phyloP scores from a whole-genome alignment of 2,888 invertebrate genomes.

The Synergus itoensis region DNA sequence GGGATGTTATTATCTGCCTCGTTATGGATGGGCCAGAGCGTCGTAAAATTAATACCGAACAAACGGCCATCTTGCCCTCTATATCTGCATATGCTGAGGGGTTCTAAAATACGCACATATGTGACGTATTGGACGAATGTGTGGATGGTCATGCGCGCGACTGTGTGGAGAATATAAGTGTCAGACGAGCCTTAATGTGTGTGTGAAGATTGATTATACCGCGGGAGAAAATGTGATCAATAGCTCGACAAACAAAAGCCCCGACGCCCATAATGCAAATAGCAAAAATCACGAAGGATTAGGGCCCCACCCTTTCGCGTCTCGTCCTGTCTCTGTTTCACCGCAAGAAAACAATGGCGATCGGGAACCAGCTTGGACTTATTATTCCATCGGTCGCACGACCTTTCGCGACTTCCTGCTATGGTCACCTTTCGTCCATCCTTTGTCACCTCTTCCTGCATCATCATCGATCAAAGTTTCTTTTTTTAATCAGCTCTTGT shows the following conservation, averaged over 20 bases:
- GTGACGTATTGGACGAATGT: constrained; percentile 56
- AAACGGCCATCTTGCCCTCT: constrained; percentile 72
- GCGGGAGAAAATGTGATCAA: constrained; percentile 78
- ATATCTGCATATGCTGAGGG: constrained; percentile 51
- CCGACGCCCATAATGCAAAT: constrained; percentile 73
- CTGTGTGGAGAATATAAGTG: constrained; percentile 62
- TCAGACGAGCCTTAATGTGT: constrained; percentile 65
- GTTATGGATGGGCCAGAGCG: constrained; percentile 54
- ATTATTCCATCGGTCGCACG: constrained; percentile 25
- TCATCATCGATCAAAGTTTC: not conserved
- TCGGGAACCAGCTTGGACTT: constrained; percentile 12
- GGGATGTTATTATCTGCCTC: constrained; percentile 19
- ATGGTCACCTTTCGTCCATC: not conserved
- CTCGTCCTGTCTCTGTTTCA: constrained; percentile 11
- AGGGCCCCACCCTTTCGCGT: constrained; percentile 24
- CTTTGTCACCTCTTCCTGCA: not conserved
- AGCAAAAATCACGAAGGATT: constrained; percentile 70
- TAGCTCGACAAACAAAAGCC: constrained; percentile 76
- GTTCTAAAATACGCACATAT: constrained; percentile 63
- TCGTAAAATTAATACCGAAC: constrained; percentile 74
- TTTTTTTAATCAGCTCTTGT: not conserved
- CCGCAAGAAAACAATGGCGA: constrained; percentile 36
- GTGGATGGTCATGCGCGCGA: constrained; percentile 48
- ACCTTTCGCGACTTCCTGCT: constrained; percentile 18
- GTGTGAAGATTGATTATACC: constrained; percentile 77